Evolutionary conservation across 2,113 vertebrate genomes (phyloP).

Genomic region (Alosa alosa): DNA sequence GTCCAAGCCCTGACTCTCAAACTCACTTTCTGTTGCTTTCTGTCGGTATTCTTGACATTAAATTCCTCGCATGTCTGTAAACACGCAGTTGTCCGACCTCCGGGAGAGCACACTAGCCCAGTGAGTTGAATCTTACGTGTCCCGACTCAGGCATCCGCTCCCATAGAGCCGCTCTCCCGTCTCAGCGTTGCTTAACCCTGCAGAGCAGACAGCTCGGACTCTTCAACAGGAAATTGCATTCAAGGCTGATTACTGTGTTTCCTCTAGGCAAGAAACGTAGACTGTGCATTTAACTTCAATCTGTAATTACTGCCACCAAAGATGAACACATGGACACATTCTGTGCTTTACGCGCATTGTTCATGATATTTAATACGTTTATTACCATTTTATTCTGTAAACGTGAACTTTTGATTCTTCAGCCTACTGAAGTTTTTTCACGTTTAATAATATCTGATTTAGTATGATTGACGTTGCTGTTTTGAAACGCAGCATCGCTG

Average conservation of each 20-base stretch:
- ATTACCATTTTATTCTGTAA: neutral
- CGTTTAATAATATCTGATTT: neutral
- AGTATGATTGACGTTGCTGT: neutral
- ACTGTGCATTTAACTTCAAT: constrained; percentile 62
- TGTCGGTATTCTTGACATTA: neutral
- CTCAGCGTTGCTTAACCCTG: neutral
- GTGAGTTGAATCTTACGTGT: neutral
- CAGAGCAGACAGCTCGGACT: constrained; percentile 55
- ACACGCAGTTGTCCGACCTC: neutral
- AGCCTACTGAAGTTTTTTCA: neutral
- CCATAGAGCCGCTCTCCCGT: neutral
- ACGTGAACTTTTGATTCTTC: neutral
- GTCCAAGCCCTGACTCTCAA: neutral
- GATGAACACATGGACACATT: constrained; percentile 47
- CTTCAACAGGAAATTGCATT: constrained; percentile 74
- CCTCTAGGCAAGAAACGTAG: constrained; percentile 68
- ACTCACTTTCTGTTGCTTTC: neutral
- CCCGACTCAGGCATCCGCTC: neutral
- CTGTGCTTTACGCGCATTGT: neutral
- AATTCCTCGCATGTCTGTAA: neutral
- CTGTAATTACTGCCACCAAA: constrained; percentile 70
- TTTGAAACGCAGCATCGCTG: neutral
- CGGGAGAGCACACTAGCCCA: neutral
- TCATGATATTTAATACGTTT: neutral
- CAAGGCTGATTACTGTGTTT: constrained; percentile 70